Conservation (phyloP, 1,140 invertebrate species). For the Anagrus nilaparvatae region DNA sequence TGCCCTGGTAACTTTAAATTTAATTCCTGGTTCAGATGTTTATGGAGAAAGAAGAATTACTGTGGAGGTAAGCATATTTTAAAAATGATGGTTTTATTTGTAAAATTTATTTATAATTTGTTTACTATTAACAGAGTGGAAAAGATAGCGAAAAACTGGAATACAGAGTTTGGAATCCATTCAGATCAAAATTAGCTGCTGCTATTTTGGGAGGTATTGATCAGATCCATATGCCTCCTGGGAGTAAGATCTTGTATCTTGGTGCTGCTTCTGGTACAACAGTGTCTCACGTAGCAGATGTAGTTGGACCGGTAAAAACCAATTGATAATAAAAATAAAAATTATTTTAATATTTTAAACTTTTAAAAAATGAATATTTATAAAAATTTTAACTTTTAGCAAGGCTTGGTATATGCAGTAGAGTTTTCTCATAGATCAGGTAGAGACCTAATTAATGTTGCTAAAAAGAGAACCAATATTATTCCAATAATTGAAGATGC, state of each 20-base stretch:
- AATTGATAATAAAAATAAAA: too few relatives aligned
- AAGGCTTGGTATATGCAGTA: conserved; percentile 98
- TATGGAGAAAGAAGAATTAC: conserved; percentile 98
- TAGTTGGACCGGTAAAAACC: conserved; percentile 92
- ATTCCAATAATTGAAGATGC: conserved; percentile 99
- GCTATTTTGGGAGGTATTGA: conserved; percentile 95
- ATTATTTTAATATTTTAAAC: too few relatives aligned
- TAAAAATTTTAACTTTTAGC: conserved; percentile 45
- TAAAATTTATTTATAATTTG: conserved; percentile 6
- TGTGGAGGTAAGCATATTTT: conserved; percentile 64
- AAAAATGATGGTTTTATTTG: conserved; percentile 14
- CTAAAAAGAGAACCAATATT: conserved; percentile 96
- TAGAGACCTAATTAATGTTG: conserved; percentile 93
- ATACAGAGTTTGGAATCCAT: conserved; percentile 99
- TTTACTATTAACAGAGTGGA: conserved; percentile 23
- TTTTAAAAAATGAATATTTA: not conserved
- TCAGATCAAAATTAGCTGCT: conserved; percentile 95
- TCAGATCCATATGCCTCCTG: conserved; percentile 93
- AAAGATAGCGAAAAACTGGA: conserved; percentile 82
- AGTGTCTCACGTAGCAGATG: conserved; percentile 97
- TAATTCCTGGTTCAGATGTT: conserved; percentile 92
- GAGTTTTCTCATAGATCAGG: conserved; percentile 97
- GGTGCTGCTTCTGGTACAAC: conserved; percentile 98
- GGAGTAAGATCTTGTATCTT: conserved; percentile 93
- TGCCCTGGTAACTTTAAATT: conserved; percentile 88